Evolutionary conservation across 2,113 vertebrate species (phyloP), one percentile per base, ranked within the genome.

Genomic region (Leptodactylus fuscus): DNA sequence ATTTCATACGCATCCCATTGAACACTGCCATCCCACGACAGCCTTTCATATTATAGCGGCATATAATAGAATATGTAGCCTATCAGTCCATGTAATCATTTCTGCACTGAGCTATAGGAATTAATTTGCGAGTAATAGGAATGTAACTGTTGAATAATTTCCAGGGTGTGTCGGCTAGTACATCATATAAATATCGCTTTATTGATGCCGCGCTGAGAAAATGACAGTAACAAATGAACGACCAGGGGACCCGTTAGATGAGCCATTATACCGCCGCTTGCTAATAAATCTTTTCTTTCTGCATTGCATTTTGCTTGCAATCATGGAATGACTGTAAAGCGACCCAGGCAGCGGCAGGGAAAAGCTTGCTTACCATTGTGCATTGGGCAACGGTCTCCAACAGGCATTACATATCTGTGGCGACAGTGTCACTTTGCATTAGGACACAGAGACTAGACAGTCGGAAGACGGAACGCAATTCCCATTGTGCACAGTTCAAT

Each of bases 361-460:
- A n/a, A n/a, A n/a, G n/a, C n/a, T n/a, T n/a, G n/a, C 55, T 80
- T 38, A 24, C 53, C 53, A 15, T 18, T 41, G 81, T 55, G n/a
- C 69, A 58, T 74, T 60, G 69, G 81, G 51, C 69, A 44, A 36
- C 24, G 46, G 13, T 44, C 81, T 75, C 81, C 67, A 58, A 7
- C 27, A 49, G 22, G 71, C 71, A 49, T 84, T 65, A 18, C 53
- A 60, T 46, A 29, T 84, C 53, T 65, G 71, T 76, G 82, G 53
- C 18, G 55, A 76, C 82, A 29, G 41, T 84, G 82, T 84, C 82
- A 49, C 71, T 76, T 76, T 76, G 71, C 38, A 76, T 76, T 84
- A 84, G 24, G 36, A 51, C 34, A 29, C 27, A 9, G 51, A 70
- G 34, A 71, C 36, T 20, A 60, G 55, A 49, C 53, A 41, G 70